These are phyloP conservation scores for Tridacna gigas DNA, from an alignment of 2,888 invertebrate genomes.

Conservation along the genomic window DNA sequence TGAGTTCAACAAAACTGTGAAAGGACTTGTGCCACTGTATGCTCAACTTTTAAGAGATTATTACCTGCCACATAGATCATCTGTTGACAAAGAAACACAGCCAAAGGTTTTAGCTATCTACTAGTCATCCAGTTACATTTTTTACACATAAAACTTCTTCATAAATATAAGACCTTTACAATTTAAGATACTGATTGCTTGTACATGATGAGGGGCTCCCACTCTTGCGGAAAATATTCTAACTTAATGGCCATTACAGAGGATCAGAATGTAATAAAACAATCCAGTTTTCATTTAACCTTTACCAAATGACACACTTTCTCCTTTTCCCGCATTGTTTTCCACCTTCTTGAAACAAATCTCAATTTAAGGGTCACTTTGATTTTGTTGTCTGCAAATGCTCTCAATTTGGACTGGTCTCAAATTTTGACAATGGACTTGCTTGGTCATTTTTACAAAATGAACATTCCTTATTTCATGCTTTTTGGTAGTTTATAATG, in stretches of 20 bases:
- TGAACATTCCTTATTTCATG: not conserved
- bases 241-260: no score
- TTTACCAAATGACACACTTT: not conserved
- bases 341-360: not conserved
- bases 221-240: no score
- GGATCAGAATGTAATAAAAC: no score
- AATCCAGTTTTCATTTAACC: no score
- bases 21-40: constrained; percentile 18
- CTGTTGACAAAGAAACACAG: not conserved
- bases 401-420: not conserved
- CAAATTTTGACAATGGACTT: not conserved
- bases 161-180: not conserved
- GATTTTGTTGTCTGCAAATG: not conserved
- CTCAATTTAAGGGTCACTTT: not conserved
- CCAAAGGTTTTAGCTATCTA: constrained; percentile 7
- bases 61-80: not conserved
- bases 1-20: constrained; percentile 14
- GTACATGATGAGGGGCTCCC: no score
- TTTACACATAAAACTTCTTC: not conserved
- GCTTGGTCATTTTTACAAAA: no score
- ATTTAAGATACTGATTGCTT: no score
- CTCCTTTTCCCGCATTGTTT: not conserved
- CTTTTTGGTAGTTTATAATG: not conserved
- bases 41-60: constrained; percentile 8
- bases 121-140: not conserved